Percentiles rank a stretch among this genome's conserved stretches.
These are phyloP conservation scores for Mercenaria mercenaria DNA, from an alignment of 1,140 invertebrate species.

Conservation along the genomic window DNA sequence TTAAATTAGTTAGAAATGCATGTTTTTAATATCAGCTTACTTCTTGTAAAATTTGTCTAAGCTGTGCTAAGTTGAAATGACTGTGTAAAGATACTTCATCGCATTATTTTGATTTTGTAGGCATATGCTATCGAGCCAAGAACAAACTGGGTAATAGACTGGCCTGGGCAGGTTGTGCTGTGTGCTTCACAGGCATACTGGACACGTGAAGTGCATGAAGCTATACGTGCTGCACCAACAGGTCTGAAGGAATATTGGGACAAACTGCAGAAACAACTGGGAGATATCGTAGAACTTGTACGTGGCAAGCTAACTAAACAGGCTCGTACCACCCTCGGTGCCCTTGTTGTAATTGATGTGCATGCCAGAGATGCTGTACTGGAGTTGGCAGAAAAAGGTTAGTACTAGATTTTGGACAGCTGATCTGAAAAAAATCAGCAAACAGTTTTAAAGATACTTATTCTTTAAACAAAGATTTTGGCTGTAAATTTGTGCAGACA, in stretches of 20 bases:
- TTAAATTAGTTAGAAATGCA: no score
- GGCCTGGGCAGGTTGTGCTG: conserved; percentile 86
- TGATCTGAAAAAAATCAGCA: no score
- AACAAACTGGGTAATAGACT: conserved; percentile 85
- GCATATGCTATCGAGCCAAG: conserved; percentile 83
- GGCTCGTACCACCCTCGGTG: conserved; percentile 85
- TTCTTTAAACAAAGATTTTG: no score
- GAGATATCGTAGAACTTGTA: conserved; percentile 85
- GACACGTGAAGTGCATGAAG: conserved; percentile 86
- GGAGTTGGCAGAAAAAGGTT: conserved; percentile 84
- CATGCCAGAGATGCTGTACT: conserved; percentile 85
- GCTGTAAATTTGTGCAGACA: no score
- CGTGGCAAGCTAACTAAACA: conserved; percentile 86
- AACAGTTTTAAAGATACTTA: no score
- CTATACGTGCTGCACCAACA: conserved; percentile 78
- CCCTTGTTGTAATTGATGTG: conserved; percentile 86
- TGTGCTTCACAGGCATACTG: conserved; percentile 86
- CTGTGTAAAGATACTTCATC: not conserved
- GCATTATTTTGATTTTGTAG: conserved; percentile 66
- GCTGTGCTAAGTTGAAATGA: no score
- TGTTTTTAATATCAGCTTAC: no score
- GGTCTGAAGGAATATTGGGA: conserved; percentile 83
- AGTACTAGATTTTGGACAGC: not conserved
- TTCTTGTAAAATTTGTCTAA: no score
- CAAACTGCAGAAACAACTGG: conserved; percentile 82